These are phyloP conservation scores for Yponomeuta sedellus DNA, from an alignment of 2,888 invertebrate genomes.

Conservation along the genomic window DNA sequence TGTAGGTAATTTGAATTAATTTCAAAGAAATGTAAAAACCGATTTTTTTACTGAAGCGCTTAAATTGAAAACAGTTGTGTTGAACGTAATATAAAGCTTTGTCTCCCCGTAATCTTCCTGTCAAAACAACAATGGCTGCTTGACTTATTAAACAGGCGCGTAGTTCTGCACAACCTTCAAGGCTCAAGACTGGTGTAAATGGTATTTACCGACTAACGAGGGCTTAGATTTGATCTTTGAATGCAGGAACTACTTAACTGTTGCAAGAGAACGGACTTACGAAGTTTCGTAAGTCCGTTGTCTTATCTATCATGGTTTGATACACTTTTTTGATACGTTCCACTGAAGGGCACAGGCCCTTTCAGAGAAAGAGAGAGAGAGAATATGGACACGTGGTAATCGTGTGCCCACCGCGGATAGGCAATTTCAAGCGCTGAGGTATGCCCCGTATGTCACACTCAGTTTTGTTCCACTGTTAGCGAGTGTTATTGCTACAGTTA, in stretches of 20 bases:
- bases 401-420: too few relatives aligned
- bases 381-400: too few relatives aligned
- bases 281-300: not conserved
- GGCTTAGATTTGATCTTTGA: slow-evolving; percentile 1
- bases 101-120: slow-evolving; percentile 19
- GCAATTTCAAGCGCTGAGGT: too few relatives aligned
- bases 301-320: not conserved
- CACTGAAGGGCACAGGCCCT: too few relatives aligned
- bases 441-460: too few relatives aligned
- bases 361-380: too few relatives aligned
- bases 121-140: slow-evolving; percentile 18
- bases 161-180: slow-evolving; percentile 1
- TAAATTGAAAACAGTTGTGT: not conserved
- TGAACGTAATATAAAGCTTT: slow-evolving; percentile 12
- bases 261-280: not conserved
- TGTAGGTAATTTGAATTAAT: too few relatives aligned
- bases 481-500: too few relatives aligned
- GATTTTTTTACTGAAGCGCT: not conserved
- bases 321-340: too few relatives aligned
- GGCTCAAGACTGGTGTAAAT: slow-evolving; percentile 23
- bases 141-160: slow-evolving; percentile 14
- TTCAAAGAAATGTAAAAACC: too few relatives aligned
- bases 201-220: slow-evolving; percentile 17
- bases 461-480: too few relatives aligned
- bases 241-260: not conserved